Evolutionary conservation across 1,140 invertebrate species (phyloP), one percentile per base, ranked within the genome.

Genomic region (Eupristina koningsbergeri): DNA sequence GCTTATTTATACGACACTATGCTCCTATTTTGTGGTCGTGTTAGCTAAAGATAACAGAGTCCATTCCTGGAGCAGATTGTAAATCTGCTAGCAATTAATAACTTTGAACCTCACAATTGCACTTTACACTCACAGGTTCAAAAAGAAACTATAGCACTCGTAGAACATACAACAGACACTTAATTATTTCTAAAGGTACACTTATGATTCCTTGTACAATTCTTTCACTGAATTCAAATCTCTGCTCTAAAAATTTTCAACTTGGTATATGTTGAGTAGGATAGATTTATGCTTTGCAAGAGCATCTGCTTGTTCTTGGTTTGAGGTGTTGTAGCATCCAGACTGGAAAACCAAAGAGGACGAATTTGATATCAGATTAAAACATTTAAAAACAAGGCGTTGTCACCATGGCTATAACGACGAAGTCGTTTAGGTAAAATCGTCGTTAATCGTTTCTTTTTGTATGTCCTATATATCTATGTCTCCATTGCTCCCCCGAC

Each of bases 21-120:
- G 64, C 81, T 80, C 81, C 84, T 85, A 73, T 19, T 82, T 78
- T 81, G 78, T 69, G 78, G 83, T 80, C 75, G 85, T 86, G 85
- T 86, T 85, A 84, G 87, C 86, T 87, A 86, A 77, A 81, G 69
- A 80, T 29, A 47, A 82, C 75, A 45, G 69, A 76, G 78, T 77
- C 64, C 80, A 81, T 84, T 77, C 73, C 76, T 80, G 76, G n/a
- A 74, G 58, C 53, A 77, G 71, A 71, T 61, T 77, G 61, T 80
- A 53, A 58, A 13, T 73, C 50, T 19, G 45, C 76, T 78, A 74
- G 29, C 63, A 29, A 50, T 26, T 74, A 69, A 63, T 67, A 22
- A 53, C 45, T 83, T 75, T 34, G 13, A 58, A 80, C 50, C 53
- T 45, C 61, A 45, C 15, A 73, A 78, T 39, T 80, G 15, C 80